phyloP scores from a whole-genome alignment of 2,113 vertebrate genomes.

The Bos taurus region ARS-UCD2.0 NC_037338.1:104290501-104291000 shows the following conservation, averaged over 20 bases:
- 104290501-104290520: accelerated
- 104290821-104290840: not conserved
- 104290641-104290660: not conserved
- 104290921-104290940: not conserved
- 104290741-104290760: not conserved
- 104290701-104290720: not conserved
- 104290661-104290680: not conserved
- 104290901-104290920: not conserved
- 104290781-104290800: not conserved
- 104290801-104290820: not conserved
- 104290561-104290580: not conserved
- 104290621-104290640: not conserved
- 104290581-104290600: accelerated
- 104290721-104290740: not conserved
- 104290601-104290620: not conserved
- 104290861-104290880: not conserved
- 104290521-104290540: accelerated
- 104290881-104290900: not conserved
- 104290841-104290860: not conserved
- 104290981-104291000: accelerated
- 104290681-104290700: not conserved
- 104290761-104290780: not conserved
- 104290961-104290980: accelerated
- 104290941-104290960: not conserved
- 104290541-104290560: accelerated